These are phyloP conservation scores for Montipora sp. DNA, from an alignment of 64 coral and sea anemone species.

Conservation along the genomic window DNA sequence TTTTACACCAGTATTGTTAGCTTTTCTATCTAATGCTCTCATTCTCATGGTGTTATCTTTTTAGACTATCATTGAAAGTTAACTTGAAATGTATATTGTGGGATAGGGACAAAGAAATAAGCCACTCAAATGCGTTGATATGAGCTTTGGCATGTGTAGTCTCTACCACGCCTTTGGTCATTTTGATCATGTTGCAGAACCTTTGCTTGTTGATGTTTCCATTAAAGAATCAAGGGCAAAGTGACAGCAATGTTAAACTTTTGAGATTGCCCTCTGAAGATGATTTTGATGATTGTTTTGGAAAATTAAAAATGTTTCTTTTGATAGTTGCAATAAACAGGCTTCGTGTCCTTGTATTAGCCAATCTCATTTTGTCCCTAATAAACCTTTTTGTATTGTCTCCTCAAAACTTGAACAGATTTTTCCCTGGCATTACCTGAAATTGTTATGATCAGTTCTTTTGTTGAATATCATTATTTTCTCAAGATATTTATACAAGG, in stretches of 20 bases:
- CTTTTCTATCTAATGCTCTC: neutral
- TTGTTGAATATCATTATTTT: too few species aligned
- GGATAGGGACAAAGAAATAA: neutral
- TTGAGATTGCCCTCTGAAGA: neutral
- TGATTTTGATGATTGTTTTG: neutral
- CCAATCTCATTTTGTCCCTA: neutral
- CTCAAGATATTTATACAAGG: too few species aligned
- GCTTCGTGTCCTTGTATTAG: neutral
- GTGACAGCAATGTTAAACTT: neutral
- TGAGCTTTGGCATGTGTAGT: neutral
- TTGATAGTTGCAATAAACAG: neutral
- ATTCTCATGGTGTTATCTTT: neutral
- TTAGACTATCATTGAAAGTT: neutral
- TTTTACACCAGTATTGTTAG: neutral
- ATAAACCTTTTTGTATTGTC: neutral
- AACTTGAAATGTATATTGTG: neutral
- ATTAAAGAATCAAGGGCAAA: neutral
- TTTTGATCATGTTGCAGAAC: neutral
- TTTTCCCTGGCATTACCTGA: neutral
- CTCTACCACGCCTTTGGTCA: neutral
- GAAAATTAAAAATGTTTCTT: too few species aligned
- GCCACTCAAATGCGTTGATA: neutral
- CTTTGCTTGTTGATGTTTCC: neutral
- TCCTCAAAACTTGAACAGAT: neutral
- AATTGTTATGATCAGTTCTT: too few species aligned